Base-by-base conservation (phyloP, 2,888 invertebrate species). In the Chalcosyrphus nemorum region DNA sequence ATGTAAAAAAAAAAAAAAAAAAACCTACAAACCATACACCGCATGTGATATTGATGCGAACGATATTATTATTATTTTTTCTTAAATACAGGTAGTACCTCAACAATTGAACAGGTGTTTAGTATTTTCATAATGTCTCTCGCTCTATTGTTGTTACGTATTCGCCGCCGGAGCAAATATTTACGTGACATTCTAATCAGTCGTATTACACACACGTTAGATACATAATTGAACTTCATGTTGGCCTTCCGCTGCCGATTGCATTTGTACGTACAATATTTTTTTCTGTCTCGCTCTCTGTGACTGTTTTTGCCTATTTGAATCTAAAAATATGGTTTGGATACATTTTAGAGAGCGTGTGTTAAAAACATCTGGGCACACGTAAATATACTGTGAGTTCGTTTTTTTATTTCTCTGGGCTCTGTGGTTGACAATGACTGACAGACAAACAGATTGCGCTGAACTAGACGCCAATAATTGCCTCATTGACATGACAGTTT, bases 31-130 rank as follows among this genome's bases (percentile, higher is more conserved):
- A 74, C 80, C 72, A 66, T 59, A 65, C 27, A 52, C 65, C 72
- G 57, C 27, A 41, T 56, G 29, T 29, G 5, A 29, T 72, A 29
- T 59, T 35, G 74, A 72, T 72, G 74, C 59, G 74, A 72, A 72
- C 66, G 78, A 52, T 66, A 32, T 74, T 72, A 24, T 29, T 5
- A 6, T 7, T 32, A n/a, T n/a, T n/a, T n/a, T n/a, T n/a, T n/a
- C n/a, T n/a, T n/a, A 35, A 41, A 27, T 24, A 82, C 45, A 65
- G 65, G 78, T 78, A 29, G 78, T 74, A 78, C n/a, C n/a, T n/a
- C n/a, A 84, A 74, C 78, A 84, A 84, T 80, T 84, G 80, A 84
- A 84, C 84, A 84, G 84, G 84, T 84, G 84, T 80, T 84, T 80
- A 70, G 47, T 65, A 75, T 84, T 80, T 84, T 75, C 45, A 70